Base-by-base conservation (phyloP, 2,797 vertebrate genomes). In the Octomys mimax region DNA sequence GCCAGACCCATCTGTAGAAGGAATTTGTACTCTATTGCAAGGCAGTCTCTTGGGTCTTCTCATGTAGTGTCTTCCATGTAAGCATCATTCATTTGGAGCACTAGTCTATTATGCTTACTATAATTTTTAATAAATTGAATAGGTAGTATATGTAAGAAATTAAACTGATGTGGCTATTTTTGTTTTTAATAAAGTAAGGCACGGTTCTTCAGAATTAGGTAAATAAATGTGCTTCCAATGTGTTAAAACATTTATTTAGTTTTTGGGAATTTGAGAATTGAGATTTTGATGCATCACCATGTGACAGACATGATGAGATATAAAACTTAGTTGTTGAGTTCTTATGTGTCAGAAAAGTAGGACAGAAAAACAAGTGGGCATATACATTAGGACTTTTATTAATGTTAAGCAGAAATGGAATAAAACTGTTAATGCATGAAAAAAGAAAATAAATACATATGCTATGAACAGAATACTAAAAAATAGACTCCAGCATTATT, bases 61-160 rank as follows among this genome's bases (percentile, higher is more conserved):
- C 3, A 97, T 98, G 95, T 97, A 98, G 97, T 98, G 97, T 98
- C 97, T 98, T 98, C 97, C 83, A 97, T 92, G 68, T 98, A 96
- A 96, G 95, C 78, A 97, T 95, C 92, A 64, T 57, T 97, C 98
- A 95, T 98, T 95, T 98, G 98, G 96, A 98, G 97, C 96, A 98
- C 91, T 98, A 98, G 98, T 98, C 97, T 91, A 96, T 95, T 95
- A 92, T 95, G 95, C 95, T 94, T 97, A 96, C 98, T 98, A 96
- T 87, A 97, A 93, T 87, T 98, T 98, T 61, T 96, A 98, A 98
- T 98, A 98, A 98, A 98, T 96, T 96, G 95, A 64, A 95, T 98
- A 98, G 98, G 84, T 98, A 98, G 98, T 84, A 97, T 96, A 96
- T 97, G 96, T 98, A 97, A 98, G 97, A 88, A 97, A 94, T 97